Conservation (phyloP, 2,888 invertebrate species). For the Mylabris sibirica region DNA sequence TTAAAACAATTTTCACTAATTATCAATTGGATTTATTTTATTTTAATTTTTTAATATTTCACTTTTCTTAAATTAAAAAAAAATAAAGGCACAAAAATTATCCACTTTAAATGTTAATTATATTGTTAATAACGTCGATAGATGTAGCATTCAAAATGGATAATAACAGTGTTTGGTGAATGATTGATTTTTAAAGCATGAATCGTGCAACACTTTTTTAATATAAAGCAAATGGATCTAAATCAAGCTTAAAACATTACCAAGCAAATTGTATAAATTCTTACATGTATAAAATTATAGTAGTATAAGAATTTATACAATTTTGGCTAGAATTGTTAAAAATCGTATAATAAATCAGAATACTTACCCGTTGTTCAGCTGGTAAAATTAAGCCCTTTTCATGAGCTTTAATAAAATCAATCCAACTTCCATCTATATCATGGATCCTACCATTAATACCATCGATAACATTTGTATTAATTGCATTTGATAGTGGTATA, state of each 20-base stretch:
- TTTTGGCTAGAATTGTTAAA: slow-evolving; percentile 34
- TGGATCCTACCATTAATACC: slow-evolving; percentile 75
- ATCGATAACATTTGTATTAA: slow-evolving; percentile 77
- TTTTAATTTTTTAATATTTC: slow-evolving; percentile 10
- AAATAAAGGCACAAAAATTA: too few species aligned
- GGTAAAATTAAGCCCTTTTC: slow-evolving; percentile 88
- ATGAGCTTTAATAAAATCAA: slow-evolving; percentile 84
- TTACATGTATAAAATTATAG: background rate
- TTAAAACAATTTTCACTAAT: slow-evolving; percentile 9
- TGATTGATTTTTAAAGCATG: slow-evolving; percentile 22
- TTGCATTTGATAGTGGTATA: slow-evolving; percentile 77
- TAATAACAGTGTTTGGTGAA: slow-evolving; percentile 18
- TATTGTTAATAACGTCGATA: slow-evolving; percentile 1
- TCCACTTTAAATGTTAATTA: slow-evolving; percentile 28
- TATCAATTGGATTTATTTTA: background rate
- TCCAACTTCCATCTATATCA: slow-evolving; percentile 66
- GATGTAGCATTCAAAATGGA: slow-evolving; percentile 31
- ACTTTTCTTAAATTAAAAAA: slow-evolving; percentile 3
- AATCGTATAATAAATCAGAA: slow-evolving; percentile 43
- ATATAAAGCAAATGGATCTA: slow-evolving; percentile 30
- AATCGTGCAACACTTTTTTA: slow-evolving; percentile 18
- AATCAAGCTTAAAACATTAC: slow-evolving; percentile 19
- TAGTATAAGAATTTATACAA: slow-evolving; percentile 20
- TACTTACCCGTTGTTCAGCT: slow-evolving; percentile 93
- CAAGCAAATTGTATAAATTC: slow-evolving; percentile 24